These are phyloP conservation scores for Lophura nycthemera DNA, from an alignment of 2,113 vertebrate genomes.

Conservation along the genomic window DNA sequence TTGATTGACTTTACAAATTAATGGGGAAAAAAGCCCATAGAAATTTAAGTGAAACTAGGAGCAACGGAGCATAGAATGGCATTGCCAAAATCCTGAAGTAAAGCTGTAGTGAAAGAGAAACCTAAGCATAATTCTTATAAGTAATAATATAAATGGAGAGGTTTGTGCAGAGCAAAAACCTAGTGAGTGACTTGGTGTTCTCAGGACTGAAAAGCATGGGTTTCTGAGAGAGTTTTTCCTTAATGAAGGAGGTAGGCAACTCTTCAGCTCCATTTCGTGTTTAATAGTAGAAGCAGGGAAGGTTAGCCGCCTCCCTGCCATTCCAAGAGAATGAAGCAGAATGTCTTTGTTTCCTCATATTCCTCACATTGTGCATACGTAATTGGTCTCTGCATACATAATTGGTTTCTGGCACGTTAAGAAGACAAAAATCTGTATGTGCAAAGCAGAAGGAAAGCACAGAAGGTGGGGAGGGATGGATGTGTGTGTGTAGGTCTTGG, in stretches of 20 bases:
- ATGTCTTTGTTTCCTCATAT: neutral
- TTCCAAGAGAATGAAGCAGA: neutral
- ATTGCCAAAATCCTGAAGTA: neutral
- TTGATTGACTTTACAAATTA: neutral
- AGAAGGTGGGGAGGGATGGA: neutral
- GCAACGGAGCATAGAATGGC: neutral
- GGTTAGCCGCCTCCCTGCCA: neutral
- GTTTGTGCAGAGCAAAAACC: neutral
- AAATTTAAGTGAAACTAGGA: neutral
- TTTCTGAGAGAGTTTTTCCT: neutral
- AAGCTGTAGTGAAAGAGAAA: neutral
- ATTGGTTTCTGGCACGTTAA: neutral
- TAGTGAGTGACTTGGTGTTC: neutral
- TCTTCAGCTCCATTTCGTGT: neutral
- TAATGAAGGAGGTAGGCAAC: neutral
- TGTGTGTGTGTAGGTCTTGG: neutral
- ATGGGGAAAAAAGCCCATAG: neutral
- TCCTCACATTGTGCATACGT: neutral
- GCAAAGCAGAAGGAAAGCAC: neutral
- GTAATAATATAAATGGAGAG: neutral
- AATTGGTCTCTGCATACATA: neutral
- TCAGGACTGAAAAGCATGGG: neutral
- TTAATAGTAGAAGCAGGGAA: neutral
- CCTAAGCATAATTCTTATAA: neutral
- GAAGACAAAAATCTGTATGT: fast-evolving